Conservation (phyloP, 1,140 invertebrate genomes). For the Drosophila carrolli region DNA sequence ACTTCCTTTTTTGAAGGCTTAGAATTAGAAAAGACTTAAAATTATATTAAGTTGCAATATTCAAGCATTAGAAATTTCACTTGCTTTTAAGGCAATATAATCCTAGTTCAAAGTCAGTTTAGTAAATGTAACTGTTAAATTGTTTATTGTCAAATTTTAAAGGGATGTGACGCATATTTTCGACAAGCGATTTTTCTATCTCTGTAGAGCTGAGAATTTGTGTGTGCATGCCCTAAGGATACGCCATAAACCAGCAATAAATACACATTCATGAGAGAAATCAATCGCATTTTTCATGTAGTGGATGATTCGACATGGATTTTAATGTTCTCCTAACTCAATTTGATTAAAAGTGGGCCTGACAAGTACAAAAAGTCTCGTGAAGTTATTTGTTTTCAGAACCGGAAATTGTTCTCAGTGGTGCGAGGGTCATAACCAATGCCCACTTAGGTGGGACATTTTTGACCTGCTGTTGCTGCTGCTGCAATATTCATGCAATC, state of each 20-base stretch:
- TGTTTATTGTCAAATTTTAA: neutral
- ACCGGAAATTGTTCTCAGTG: constrained; percentile 15
- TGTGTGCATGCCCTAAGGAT: constrained; percentile 28
- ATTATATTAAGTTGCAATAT: too few species aligned
- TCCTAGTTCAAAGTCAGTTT: too few species aligned
- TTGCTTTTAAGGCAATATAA: too few species aligned
- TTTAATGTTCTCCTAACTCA: constrained; percentile 15
- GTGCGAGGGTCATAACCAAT: constrained; percentile 1
- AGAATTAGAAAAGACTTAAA: too few species aligned
- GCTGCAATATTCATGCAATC: constrained; percentile 55
- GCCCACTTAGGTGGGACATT: neutral
- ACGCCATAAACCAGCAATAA: constrained; percentile 43
- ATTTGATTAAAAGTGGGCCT: constrained; percentile 19
- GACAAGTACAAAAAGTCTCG: neutral
- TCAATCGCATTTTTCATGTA: constrained; percentile 28
- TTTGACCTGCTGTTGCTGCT: neutral
- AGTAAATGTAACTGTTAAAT: too few species aligned
- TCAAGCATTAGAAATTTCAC: too few species aligned
- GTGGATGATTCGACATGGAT: constrained; percentile 9
- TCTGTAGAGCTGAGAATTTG: constrained; percentile 11
- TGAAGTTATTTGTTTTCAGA: neutral
- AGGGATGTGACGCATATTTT: too few species aligned
- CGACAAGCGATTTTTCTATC: constrained; percentile 2
- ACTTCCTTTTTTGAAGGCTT: too few species aligned
- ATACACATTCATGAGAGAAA: constrained; percentile 37